Percentiles rank a stretch among this genome's conserved stretches.
Evolutionary conservation across 1,140 invertebrate genomes (phyloP).

Genomic region (Dreissena polymorpha): DNA sequence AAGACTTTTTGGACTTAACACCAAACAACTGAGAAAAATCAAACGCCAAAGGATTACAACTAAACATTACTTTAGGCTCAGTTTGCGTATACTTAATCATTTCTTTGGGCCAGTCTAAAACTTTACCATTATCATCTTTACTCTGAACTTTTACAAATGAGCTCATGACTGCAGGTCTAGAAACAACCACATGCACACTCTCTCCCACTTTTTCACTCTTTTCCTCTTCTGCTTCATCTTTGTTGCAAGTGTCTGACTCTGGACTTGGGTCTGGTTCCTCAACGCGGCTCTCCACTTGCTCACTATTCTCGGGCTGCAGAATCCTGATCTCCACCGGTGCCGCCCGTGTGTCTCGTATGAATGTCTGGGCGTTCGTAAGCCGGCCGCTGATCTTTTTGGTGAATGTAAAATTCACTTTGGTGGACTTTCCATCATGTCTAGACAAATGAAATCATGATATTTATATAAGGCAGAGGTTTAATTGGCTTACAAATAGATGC

Average conservation of each 20-base stretch:
- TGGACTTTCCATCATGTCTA: constrained; percentile 45
- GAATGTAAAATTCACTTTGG: constrained; percentile 45
- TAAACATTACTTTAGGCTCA: constrained; percentile 57
- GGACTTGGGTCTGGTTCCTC: background rate
- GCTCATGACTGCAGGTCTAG: background rate
- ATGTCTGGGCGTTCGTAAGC: constrained; percentile 41
- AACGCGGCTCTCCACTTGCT: background rate
- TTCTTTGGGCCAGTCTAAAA: constrained; percentile 64
- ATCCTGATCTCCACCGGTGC: constrained; percentile 35
- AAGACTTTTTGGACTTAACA: constrained; percentile 6
- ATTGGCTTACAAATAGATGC: too few relatives aligned
- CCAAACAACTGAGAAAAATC: constrained; percentile 59
- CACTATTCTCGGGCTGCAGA: constrained; percentile 12
- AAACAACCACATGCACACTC: constrained; percentile 11
- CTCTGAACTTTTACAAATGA: constrained; percentile 61
- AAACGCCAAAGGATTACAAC: constrained; percentile 65
- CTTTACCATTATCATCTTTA: constrained; percentile 59
- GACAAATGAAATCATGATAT: background rate
- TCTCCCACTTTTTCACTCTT: constrained; percentile 23
- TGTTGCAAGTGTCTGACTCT: background rate
- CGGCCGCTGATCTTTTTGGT: constrained; percentile 32
- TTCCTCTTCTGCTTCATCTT: background rate
- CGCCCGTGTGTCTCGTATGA: constrained; percentile 29
- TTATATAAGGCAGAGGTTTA: background rate
- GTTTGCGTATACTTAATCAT: constrained; percentile 62